A percentile compares a stretch with the other conserved stretches of the same genome.
phyloP scores from a whole-genome alignment of 2,797 vertebrate species.

The Melanotaenia maccullochi region DNA sequence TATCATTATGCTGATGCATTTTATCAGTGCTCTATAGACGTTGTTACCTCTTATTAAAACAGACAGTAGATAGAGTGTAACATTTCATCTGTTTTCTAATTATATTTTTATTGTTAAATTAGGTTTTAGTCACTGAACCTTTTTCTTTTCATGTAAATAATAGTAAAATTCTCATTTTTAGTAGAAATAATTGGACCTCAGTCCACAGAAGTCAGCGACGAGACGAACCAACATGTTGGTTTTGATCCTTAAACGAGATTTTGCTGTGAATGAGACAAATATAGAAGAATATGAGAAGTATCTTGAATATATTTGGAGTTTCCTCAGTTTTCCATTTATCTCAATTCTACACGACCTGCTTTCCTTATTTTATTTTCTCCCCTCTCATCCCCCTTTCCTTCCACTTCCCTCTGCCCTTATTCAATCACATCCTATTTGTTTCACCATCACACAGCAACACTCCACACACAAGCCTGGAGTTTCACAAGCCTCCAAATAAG shows the following conservation, averaged over 20 bases:
- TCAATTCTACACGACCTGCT: constrained; percentile 18
- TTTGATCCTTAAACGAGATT: neutral
- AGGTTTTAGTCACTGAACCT: no score
- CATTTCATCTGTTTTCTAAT: no score
- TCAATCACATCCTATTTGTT: constrained; percentile 76
- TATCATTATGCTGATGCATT: no score
- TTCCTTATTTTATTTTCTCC: constrained; percentile 15
- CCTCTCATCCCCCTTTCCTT: constrained; percentile 32
- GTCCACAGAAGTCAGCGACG: neutral
- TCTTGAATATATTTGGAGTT: constrained; percentile 7
- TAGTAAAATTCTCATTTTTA: no score
- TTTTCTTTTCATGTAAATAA: no score
- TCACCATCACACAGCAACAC: constrained; percentile 35
- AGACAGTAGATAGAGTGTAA: no score
- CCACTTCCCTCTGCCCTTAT: constrained; percentile 65
- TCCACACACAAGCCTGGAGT: constrained; percentile 16
- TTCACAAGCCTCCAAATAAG: constrained; percentile 51
- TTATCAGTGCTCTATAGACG: no score
- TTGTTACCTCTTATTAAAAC: no score
- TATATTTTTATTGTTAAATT: no score
- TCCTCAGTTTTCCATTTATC: constrained; percentile 18
- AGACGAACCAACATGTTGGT: neutral
- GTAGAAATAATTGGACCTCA: neutral
- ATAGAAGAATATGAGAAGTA: neutral
- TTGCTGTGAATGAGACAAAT: neutral